Base-by-base conservation (phyloP, 2,888 invertebrate species). In the Stenolophus ochropezus region DNA sequence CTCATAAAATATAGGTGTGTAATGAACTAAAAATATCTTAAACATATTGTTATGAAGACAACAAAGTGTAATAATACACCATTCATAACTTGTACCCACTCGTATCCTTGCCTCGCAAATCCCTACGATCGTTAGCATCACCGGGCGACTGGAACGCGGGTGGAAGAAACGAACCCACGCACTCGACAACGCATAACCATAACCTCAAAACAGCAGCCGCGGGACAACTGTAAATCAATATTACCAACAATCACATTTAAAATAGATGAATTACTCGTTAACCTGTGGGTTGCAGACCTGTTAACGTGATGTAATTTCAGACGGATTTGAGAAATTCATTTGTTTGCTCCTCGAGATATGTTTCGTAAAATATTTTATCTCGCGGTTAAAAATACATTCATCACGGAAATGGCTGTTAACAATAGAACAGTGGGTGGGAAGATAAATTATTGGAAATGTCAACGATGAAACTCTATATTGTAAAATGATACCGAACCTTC, bases 221-320 rank as follows among this genome's bases (percentile, higher is more conserved):
- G 18, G 75, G 53, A 53, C 23, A 79, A 25, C 25, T 69, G 69
- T 79, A 79, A 79, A 79, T 79, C 79, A 79, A 79, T 79, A 79
- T 71, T 79, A 71, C 79, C 49, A 78, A 79, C 79, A 79, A 79
- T 79, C 33, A 79, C 42, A 79, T 71, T 71, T 71, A 71, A 79
- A 79, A 69, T 71, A 79, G 79, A 79, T 33, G 71, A 33, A 79
- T 79, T 69, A 71, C 53, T 71, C 23, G 56, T 58, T 77, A 77
- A 58, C 20, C 47, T 61, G 78, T 79, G n/a, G 79, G 79, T 49
- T n/a, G 42, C 0, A 20, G 47, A 23, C 65, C 58, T 47, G 42
- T 11, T 58, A 33, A 25, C 58, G 77, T 77, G 61, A 76, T 76
- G 76, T 76, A 56, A 76, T 76, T 76, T 56, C 51, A 51, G 49